Conservation (phyloP, 2,888 invertebrate genomes). For the Drosophila falleni region DNA sequence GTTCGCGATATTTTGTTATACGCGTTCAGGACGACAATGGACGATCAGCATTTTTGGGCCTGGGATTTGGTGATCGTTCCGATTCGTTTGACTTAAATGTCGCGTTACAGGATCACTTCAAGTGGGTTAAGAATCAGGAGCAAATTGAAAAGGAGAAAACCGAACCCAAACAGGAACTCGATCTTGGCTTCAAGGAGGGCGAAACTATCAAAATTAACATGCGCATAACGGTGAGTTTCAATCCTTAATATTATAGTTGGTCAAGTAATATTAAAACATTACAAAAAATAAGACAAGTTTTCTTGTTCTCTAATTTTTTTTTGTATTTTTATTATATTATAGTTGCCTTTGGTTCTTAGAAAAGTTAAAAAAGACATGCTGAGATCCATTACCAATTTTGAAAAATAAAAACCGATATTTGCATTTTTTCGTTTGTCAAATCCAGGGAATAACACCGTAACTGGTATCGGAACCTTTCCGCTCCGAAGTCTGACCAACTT, state of each 20-base stretch:
- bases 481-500: too few relatives aligned
- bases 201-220: slow-evolving; percentile 99
- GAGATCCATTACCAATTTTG: too few relatives aligned
- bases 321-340: too few relatives aligned
- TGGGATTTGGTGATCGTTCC: slow-evolving; percentile 98
- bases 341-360: too few relatives aligned
- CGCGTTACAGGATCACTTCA: slow-evolving; percentile 98
- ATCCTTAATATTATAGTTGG: neutral
- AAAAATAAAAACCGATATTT: too few relatives aligned
- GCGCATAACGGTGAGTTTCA: slow-evolving; percentile 92
- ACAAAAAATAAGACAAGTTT: too few relatives aligned
- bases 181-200: slow-evolving; percentile 99
- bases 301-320: too few relatives aligned
- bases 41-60: slow-evolving; percentile 96
- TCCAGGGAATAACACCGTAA: too few relatives aligned
- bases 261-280: too few relatives aligned
- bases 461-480: too few relatives aligned
- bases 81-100: slow-evolving; percentile 99
- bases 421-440: too few relatives aligned
- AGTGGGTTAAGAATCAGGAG: slow-evolving; percentile 94
- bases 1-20: slow-evolving; percentile 98
- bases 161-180: slow-evolving; percentile 92
- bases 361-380: too few relatives aligned
- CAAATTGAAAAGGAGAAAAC: slow-evolving; percentile 93
- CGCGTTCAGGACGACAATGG: slow-evolving; percentile 97